These are phyloP conservation scores for Mastacembelus armatus DNA, from an alignment of 2,797 vertebrate genomes.

Conservation along the genomic window DNA sequence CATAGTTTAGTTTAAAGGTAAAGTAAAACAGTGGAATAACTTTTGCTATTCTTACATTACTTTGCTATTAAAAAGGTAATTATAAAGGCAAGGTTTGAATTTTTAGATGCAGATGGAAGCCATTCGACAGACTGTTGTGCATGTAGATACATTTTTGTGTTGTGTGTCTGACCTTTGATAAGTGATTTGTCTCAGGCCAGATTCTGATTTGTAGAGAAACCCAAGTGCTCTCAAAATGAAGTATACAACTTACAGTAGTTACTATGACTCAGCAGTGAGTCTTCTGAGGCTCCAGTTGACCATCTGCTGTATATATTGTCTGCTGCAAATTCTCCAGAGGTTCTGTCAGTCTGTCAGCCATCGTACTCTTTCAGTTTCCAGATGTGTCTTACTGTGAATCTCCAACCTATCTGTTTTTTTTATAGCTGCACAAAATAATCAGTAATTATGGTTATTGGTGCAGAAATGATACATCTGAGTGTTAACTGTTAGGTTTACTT, in stretches of 20 bases:
- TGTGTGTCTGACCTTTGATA: neutral
- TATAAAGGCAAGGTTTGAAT: no score
- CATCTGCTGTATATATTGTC: slow-evolving; percentile 52
- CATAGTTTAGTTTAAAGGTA: no score
- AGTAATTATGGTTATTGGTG: slow-evolving; percentile 13
- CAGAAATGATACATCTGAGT: slow-evolving; percentile 10
- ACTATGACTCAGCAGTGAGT: slow-evolving; percentile 13
- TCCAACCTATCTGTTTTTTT: slow-evolving; percentile 41
- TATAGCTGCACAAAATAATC: slow-evolving; percentile 34
- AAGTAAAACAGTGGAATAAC: neutral
- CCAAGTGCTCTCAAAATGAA: slow-evolving; percentile 20
- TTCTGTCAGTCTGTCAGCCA: slow-evolving; percentile 51
- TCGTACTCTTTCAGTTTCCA: slow-evolving; percentile 40
- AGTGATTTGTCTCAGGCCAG: neutral
- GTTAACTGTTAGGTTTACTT: slow-evolving; percentile 39
- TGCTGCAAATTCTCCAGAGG: slow-evolving; percentile 56
- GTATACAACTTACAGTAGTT: slow-evolving; percentile 43
- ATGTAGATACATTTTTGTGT: slow-evolving; percentile 6
- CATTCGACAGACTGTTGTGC: neutral
- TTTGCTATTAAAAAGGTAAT: no score
- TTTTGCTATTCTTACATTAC: no score
- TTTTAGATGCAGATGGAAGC: slow-evolving; percentile 6
- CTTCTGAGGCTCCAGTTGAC: slow-evolving; percentile 53
- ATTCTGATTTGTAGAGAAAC: slow-evolving; percentile 27
- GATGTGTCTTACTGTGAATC: slow-evolving; percentile 57